Evolutionary conservation across 2,797 vertebrate genomes (phyloP).

Genomic region (Bufotes viridis): DNA sequence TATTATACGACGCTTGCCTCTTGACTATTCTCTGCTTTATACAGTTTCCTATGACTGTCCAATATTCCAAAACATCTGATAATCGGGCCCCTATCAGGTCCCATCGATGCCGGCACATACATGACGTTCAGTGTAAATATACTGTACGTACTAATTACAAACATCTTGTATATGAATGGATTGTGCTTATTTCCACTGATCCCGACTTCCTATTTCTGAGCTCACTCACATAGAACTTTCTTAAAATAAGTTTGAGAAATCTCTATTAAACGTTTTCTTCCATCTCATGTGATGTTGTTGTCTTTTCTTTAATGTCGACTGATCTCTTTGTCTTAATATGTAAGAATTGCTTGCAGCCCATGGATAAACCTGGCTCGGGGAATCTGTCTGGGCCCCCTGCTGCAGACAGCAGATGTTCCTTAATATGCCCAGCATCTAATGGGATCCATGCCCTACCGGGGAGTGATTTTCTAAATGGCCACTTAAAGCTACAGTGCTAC

Average conservation of each 20-base stretch:
- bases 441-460: slow-evolving; percentile 51
- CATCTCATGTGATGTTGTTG: slow-evolving; percentile 13
- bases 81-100: neutral
- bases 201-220: neutral
- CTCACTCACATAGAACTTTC: neutral
- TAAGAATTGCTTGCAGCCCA: slow-evolving; percentile 51
- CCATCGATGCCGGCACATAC: neutral
- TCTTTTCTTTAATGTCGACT: slow-evolving; percentile 37
- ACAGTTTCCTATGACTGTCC: neutral
- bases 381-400: slow-evolving; percentile 60
- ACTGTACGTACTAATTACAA: neutral
- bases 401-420: slow-evolving; percentile 61
- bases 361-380: slow-evolving; percentile 48
- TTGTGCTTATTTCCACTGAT: neutral
- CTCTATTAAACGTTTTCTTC: slow-evolving; percentile 19
- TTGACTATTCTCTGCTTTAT: neutral
- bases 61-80: neutral
- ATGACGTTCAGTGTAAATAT: neutral
- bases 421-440: slow-evolving; percentile 56
- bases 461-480: slow-evolving; percentile 54
- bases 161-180: neutral
- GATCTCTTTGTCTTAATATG: slow-evolving; percentile 54
- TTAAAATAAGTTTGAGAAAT: slow-evolving; percentile 11
- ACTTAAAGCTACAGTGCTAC: slow-evolving; percentile 50
- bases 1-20: too few relatives aligned